Conservation (phyloP, 2,888 invertebrate species). For the Callosobruchus maculatus region DNA sequence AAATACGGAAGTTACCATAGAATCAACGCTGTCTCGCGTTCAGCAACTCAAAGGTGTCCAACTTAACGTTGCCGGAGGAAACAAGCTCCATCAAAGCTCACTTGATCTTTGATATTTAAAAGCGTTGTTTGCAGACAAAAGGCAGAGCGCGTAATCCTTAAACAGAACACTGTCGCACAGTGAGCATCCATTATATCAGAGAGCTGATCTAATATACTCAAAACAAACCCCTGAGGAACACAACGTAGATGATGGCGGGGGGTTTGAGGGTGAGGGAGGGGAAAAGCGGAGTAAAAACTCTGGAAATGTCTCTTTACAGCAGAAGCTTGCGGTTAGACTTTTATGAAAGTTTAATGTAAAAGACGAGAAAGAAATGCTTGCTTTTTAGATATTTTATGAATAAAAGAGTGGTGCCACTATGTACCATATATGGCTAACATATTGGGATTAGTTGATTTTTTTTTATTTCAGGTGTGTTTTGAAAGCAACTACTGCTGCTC, state of each 20-base stretch:
- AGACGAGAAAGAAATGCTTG: too few species aligned
- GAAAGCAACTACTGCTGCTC: too few species aligned
- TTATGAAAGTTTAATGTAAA: too few species aligned
- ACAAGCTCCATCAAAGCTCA: not conserved
- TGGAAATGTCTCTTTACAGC: too few species aligned
- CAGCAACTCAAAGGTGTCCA: not conserved
- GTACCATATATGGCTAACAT: too few species aligned
- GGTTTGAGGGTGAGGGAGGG: not conserved
- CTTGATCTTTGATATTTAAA: not conserved
- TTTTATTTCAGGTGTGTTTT: too few species aligned
- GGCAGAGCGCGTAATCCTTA: not conserved
- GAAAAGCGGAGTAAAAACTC: not conserved
- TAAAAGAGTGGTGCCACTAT: too few species aligned
- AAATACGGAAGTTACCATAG: too few species aligned
- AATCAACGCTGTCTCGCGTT: too few species aligned
- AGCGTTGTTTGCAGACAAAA: not conserved
- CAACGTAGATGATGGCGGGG: not conserved
- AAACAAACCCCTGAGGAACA: not conserved
- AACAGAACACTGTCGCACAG: not conserved
- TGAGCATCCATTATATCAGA: not conserved
- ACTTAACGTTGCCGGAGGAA: not conserved
- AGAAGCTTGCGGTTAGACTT: too few species aligned
- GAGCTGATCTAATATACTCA: not conserved
- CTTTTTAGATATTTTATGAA: too few species aligned
- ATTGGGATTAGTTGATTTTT: too few species aligned